Evolutionary conservation across 2,888 invertebrate genomes (phyloP), one percentile per base, ranked within the genome.

Genomic region (Campoplex nolae): DNA sequence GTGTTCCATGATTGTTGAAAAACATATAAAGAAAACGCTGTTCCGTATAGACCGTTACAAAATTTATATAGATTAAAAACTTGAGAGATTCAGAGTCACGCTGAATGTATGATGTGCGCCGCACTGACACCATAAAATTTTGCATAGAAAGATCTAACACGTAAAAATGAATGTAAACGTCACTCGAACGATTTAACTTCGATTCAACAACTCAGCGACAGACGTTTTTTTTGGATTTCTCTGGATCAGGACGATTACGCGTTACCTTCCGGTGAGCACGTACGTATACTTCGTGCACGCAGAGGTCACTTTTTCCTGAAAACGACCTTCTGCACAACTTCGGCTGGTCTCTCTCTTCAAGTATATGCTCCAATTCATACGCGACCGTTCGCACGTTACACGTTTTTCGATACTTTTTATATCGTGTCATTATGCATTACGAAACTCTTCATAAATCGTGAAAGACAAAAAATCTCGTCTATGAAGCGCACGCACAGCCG

Each of bases 241-340:
- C 32, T 16, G 4, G 16, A 28, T 0, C 58, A 13, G 2, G 28
- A 32, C 58, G 58, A 62, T 11, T 62, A 3, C 16, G 62, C 16
- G 9, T 62, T 32, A 62, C 62, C 62, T 62, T 62, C 62, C 62
- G 32, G 32, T 62, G 32, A 32, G 32, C 62, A 62, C 62, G 62
- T 62, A 62, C 62, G 62, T 16, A 16, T 62, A 3, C 32, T 13
- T 32, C 16, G 32, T 62, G n/a, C 32, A 62, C 11, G 32, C 11
- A 32, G 62, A 62, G 62, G 32, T 62, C 62, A 16, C 62, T 62
- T 62, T 62, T 62, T 62, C 62, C 32, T 32, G 32, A 28, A 58
- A 28, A 23, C 28, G 58, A 58, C 58, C 58, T 58, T 58, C 58
- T 13, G 28, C 28, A 16, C 2, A 16, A 16, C 16, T 11, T 13